These are phyloP conservation scores for Radopholus similis DNA, from an alignment of 1,140 invertebrate species.

Conservation along the genomic window DNA sequence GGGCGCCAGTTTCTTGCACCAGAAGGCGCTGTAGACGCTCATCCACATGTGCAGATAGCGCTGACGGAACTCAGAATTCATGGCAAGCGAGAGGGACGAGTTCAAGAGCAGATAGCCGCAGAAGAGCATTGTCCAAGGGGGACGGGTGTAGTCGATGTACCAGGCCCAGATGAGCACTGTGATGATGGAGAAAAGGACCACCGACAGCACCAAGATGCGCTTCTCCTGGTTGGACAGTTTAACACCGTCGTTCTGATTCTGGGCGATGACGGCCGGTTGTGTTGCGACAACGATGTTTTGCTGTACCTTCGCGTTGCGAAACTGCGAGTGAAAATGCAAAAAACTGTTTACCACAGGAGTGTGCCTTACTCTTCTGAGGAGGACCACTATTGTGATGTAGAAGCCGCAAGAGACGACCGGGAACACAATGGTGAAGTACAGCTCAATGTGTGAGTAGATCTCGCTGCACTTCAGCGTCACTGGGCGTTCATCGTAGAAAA, in stretches of 20 bases:
- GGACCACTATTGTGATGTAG: slow-evolving; percentile 5
- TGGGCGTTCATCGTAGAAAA: not conserved
- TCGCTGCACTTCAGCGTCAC: slow-evolving; percentile 5
- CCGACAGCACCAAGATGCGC: slow-evolving; percentile 11
- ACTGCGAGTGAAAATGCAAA: not conserved
- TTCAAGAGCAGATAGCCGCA: slow-evolving; percentile 2
- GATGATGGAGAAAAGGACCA: slow-evolving; percentile 15
- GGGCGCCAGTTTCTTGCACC: too few relatives aligned
- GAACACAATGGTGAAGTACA: slow-evolving; percentile 18
- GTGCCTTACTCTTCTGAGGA: slow-evolving; percentile 10
- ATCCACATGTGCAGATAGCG: not conserved
- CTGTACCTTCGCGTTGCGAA: too few relatives aligned
- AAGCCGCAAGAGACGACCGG: not conserved
- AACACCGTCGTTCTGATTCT: too few relatives aligned
- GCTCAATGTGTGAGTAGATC: not conserved
- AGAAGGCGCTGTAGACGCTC: too few relatives aligned
- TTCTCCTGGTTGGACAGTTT: too few relatives aligned
- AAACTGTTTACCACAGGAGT: not conserved
- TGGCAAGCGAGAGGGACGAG: not conserved
- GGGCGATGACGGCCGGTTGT: too few relatives aligned
- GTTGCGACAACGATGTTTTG: too few relatives aligned
- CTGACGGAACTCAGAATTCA: slow-evolving; percentile 11
- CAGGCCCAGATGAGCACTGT: slow-evolving; percentile 9
- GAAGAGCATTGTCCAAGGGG: slow-evolving; percentile 16
- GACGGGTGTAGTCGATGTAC: slow-evolving; percentile 6